Conservation (phyloP, 2,797 vertebrate genomes). For the Bradypus variegatus region DNA sequence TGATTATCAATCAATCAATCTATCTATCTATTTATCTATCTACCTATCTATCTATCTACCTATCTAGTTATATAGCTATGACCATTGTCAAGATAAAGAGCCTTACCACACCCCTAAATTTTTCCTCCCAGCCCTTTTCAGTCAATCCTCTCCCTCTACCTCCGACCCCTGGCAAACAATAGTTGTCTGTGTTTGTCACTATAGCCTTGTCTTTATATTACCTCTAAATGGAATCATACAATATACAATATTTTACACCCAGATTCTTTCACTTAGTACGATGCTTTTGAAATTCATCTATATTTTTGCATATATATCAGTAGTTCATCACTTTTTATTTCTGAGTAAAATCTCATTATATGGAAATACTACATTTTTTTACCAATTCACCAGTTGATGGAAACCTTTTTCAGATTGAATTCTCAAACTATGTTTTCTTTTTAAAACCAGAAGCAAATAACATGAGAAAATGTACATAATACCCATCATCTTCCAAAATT, state of each 20-base stretch:
- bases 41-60: no score
- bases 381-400: background rate
- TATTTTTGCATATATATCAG: no score
- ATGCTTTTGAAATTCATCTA: no score
- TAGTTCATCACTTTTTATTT: no score
- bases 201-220: background rate
- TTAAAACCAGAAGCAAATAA: background rate
- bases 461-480: background rate
- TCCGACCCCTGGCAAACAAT: background rate
- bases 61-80: background rate
- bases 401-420: background rate
- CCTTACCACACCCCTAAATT: background rate
- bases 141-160: no score
- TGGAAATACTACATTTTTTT: background rate
- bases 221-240: background rate
- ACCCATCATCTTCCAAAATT: background rate
- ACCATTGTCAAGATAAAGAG: background rate
- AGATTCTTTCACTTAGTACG: no score
- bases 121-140: background rate
- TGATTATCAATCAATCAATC: no score
- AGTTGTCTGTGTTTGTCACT: background rate
- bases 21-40: background rate
- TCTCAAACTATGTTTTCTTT: background rate
- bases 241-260: no score
- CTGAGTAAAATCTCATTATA: no score